Base-by-base conservation (phyloP, 2,888 invertebrate species). In the Drosophila prolongata region DNA sequence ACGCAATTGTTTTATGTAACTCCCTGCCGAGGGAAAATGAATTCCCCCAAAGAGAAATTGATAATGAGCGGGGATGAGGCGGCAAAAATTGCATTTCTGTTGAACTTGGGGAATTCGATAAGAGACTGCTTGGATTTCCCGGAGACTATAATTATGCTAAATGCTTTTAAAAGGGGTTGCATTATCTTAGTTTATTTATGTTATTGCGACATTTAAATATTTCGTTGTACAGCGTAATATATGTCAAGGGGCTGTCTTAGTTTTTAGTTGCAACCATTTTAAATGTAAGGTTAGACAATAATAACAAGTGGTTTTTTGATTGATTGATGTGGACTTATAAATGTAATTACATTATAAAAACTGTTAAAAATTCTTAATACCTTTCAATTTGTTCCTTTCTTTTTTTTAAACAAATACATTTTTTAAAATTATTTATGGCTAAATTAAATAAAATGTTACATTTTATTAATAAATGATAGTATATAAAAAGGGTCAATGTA, bases 1-100 rank as follows among this genome's bases (percentile, higher is more conserved):
- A 58, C 49, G 79, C 67, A 81, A 85, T 68, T 76, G n/a, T 9
- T 55, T 85, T 81, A 87, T 76, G 74, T 73, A 87, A 87, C 66
- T 76, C 43, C 46, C 27, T 49, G 72, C 65, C 58, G 61, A 55
- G 60, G 69, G 74, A 46, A 49, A 71, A 68, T 70, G 50, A 60
- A 62, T 71, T 69, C 50, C 62, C 61, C 34, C 40, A 49, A 53
- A 72, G 80, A 38, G 64, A 73, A 88, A 88, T 86, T 86, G 84
- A 88, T 83, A 86, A 86, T 82, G 64, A 72, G 72, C 50, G 24
- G 27, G 13, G 62, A 62, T 68, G 65, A 11, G 56, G 35, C 38
- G 11, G 6, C 19, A 53, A 37, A 57, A 67, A 27, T 34, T 27
- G 19, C 19, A 58, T 44, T 49, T 11, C 8, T 11, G 50, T 42